These are phyloP conservation scores for Leucoraja erinaceus DNA, from an alignment of 2,113 vertebrate species.

Conservation along the genomic window DNA sequence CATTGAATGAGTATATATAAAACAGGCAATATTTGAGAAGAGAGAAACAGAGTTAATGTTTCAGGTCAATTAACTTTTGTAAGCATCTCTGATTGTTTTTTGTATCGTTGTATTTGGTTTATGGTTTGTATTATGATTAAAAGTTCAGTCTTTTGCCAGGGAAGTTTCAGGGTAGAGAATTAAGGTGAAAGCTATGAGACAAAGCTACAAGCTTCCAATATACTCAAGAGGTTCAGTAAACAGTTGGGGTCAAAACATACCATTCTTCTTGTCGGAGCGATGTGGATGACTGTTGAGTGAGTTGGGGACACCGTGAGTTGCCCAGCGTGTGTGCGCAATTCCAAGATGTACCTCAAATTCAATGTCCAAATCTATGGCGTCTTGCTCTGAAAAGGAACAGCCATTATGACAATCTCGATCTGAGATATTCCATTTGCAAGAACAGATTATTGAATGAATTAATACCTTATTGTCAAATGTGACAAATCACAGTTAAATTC, in stretches of 20 bases:
- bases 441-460: not conserved
- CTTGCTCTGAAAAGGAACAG: conserved; percentile 66
- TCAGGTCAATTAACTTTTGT: too few species aligned
- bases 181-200: not conserved
- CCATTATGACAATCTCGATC: not conserved
- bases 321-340: conserved; percentile 96
- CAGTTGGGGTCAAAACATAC: conserved; percentile 51
- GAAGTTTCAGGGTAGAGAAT: not conserved
- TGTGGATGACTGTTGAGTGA: conserved; percentile 93
- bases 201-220: not conserved
- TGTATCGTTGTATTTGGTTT: not conserved
- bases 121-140: too few species aligned
- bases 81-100: too few species aligned
- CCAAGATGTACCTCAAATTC: conserved; percentile 93
- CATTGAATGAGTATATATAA: too few species aligned
- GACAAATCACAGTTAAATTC: too few species aligned
- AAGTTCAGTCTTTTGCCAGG: not conserved
- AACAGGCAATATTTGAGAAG: too few species aligned
- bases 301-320: conserved; percentile 84
- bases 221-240: not conserved
- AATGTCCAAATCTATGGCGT: conserved; percentile 84
- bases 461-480: too few species aligned
- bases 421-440: not conserved
- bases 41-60: too few species aligned
- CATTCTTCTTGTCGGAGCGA: conserved; percentile 88